Evolutionary conservation across 1,140 invertebrate species (phyloP).

Genomic region (Drosophila nannoptera): DNA sequence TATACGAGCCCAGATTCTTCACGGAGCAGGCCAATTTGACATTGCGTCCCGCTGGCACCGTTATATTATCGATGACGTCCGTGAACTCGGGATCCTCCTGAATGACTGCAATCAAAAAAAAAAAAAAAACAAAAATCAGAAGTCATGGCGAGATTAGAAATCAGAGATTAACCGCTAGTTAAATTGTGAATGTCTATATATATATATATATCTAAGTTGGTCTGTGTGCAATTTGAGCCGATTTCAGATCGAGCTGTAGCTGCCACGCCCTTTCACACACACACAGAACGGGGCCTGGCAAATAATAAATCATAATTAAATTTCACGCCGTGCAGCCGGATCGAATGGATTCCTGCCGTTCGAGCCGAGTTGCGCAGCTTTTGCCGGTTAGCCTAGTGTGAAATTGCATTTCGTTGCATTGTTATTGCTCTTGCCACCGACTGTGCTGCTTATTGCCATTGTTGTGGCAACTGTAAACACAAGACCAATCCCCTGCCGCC

Average conservation of each 20-base stretch:
- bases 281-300: conserved; percentile 13
- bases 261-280: background rate
- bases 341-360: background rate
- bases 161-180: conserved; percentile 15
- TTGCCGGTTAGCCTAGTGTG: conserved; percentile 58
- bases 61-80: conserved; percentile 85
- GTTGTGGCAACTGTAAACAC: conserved; percentile 32
- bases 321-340: conserved; percentile 33
- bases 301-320: conserved; percentile 69
- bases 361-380: conserved; percentile 3
- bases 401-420: conserved; percentile 67
- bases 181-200: conserved; percentile 8
- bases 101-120: conserved; percentile 81
- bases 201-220: background rate
- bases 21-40: conserved; percentile 93
- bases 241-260: too few species aligned
- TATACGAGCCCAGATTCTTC: conserved; percentile 91
- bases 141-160: conserved; percentile 13
- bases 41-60: conserved; percentile 88
- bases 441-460: conserved; percentile 7
- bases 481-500: conserved; percentile 5
- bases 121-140: conserved; percentile 58
- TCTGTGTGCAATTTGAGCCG: too few species aligned
- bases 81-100: conserved; percentile 85
- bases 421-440: conserved; percentile 37